Evolutionary conservation across 2,888 invertebrate species (phyloP).

Genomic region (Lordiphosa fenestrarum): DNA sequence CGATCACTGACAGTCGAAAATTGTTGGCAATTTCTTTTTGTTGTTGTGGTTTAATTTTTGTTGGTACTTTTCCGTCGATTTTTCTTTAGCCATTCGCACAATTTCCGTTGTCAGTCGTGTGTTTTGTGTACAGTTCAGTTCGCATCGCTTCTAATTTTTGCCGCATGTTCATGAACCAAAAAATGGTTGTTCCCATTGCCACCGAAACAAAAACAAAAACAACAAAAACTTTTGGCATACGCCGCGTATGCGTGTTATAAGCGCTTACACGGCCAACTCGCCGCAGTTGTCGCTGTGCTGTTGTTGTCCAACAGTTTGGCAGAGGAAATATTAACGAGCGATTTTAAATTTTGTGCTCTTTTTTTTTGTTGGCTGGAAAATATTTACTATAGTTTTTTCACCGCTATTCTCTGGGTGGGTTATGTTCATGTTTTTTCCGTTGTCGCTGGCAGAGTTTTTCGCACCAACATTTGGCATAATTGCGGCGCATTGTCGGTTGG

Average conservation of each 20-base stretch:
- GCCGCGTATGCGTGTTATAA: constrained; percentile 54
- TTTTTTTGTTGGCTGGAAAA: constrained; percentile 19
- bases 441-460: constrained; percentile 29
- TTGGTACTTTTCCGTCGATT: constrained; percentile 39
- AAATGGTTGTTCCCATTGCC: constrained; percentile 44
- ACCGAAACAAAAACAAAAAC: constrained; percentile 1
- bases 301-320: constrained; percentile 43
- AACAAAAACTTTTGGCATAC: constrained; percentile 35
- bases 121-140: constrained; percentile 39
- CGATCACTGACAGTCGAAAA: not conserved
- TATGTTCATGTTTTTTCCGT: constrained; percentile 59
- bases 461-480: constrained; percentile 32
- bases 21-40: not conserved
- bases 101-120: constrained; percentile 56
- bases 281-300: constrained; percentile 22
- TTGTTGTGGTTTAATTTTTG: not conserved
- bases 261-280: constrained; percentile 33
- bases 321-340: constrained; percentile 43
- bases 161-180: constrained; percentile 58
- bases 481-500: constrained; percentile 24
- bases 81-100: constrained; percentile 37
- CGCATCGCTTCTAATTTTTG: constrained; percentile 61
- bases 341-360: constrained; percentile 23
- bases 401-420: constrained; percentile 22
- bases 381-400: constrained; percentile 34